These are phyloP conservation scores for Argyra leucocephala DNA, from an alignment of 2,888 invertebrate genomes.

Conservation along the genomic window DNA sequence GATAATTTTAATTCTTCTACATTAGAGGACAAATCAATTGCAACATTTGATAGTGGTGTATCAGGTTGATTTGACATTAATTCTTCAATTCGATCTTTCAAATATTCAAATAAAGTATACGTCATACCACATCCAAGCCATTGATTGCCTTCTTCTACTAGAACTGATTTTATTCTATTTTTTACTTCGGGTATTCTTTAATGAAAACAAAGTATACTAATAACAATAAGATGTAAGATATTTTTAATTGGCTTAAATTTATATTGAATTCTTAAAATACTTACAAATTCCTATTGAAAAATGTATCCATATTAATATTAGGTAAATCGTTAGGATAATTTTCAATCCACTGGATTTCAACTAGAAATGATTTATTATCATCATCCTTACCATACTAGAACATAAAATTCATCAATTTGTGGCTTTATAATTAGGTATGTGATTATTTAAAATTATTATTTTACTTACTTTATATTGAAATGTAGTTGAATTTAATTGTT, in stretches of 20 bases:
- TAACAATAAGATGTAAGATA: constrained; percentile 1
- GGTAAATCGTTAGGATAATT: constrained; percentile 80
- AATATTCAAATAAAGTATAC: constrained; percentile 82
- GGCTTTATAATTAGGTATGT: not conserved
- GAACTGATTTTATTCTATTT: constrained; percentile 52
- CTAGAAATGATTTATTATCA: constrained; percentile 65
- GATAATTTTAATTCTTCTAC: constrained; percentile 37
- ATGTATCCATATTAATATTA: constrained; percentile 73
- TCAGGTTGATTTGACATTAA: constrained; percentile 65
- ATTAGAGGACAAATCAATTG: constrained; percentile 29
- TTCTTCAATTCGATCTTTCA: constrained; percentile 70
- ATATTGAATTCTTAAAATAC: constrained; percentile 37
- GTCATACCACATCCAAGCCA: constrained; percentile 89
- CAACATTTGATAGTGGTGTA: constrained; percentile 19
- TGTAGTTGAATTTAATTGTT: constrained; percentile 63
- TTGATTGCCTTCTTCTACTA: constrained; percentile 65
- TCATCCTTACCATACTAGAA: constrained; percentile 78
- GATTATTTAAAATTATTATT: not conserved
- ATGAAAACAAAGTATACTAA: constrained; percentile 2
- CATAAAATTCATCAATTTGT: no score
- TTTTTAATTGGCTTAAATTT: not conserved
- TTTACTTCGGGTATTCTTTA: constrained; percentile 60
- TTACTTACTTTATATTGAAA: constrained; percentile 81
- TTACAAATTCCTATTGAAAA: constrained; percentile 89
- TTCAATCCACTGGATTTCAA: constrained; percentile 80